A percentile compares a stretch with the other conserved stretches of the same genome.
Evolutionary conservation across 2,888 invertebrate species (phyloP).

Genomic region (Calameuta filiformis): DNA sequence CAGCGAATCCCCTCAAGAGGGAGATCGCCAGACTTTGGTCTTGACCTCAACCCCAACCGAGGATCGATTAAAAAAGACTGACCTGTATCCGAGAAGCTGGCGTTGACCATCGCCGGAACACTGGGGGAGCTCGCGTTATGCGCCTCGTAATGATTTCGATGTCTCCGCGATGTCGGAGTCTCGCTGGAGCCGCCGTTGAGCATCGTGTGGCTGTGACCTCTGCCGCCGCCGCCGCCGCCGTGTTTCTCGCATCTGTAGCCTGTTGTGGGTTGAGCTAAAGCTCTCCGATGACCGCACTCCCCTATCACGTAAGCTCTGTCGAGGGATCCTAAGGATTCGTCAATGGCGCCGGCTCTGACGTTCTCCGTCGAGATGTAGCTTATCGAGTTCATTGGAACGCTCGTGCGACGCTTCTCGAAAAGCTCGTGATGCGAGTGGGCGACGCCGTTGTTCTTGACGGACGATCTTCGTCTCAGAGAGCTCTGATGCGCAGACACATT

Average conservation of each 20-base stretch:
- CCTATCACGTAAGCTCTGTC: constrained; percentile 54
- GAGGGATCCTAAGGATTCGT: constrained; percentile 47
- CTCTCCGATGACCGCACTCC: constrained; percentile 57
- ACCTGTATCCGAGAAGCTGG: constrained; percentile 61
- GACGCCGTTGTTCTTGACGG: constrained; percentile 56
- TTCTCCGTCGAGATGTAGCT: constrained; percentile 61
- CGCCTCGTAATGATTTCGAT: constrained; percentile 48
- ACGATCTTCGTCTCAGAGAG: constrained; percentile 51
- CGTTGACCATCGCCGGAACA: constrained; percentile 55
- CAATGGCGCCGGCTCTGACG: constrained; percentile 44
- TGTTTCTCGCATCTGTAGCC: constrained; percentile 62
- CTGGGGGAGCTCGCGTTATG: constrained; percentile 62
- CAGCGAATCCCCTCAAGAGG: too few species aligned
- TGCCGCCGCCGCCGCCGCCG: constrained; percentile 46
- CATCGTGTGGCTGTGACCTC: constrained; percentile 46
- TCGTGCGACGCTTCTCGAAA: constrained; percentile 58
- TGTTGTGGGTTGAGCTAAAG: constrained; percentile 45
- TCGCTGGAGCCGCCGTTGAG: constrained; percentile 56
- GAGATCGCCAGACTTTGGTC: too few species aligned
- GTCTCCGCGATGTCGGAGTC: constrained; percentile 40
- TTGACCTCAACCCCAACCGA: too few species aligned
- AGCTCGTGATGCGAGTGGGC: constrained; percentile 60
- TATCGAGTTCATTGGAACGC: constrained; percentile 56
- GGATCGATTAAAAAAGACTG: constrained; percentile 5
- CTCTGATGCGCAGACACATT: constrained; percentile 35